Base-by-base conservation (phyloP, 2,113 vertebrate species). In the Entelurus aequoreus region DNA sequence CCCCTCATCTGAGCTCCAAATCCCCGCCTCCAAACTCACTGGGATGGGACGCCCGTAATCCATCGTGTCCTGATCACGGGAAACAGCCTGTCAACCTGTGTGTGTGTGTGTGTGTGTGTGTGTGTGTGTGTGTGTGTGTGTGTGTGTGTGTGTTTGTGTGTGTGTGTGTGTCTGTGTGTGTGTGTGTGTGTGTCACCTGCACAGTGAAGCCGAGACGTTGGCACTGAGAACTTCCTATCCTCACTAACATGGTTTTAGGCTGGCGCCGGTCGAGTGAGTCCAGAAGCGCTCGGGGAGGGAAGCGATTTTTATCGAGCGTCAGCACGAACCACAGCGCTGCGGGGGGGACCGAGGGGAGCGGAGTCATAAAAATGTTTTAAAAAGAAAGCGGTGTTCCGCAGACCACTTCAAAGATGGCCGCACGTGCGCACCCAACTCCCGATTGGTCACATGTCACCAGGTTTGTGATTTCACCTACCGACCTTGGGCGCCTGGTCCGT, bases 21-120 rank as follows among this genome's bases (percentile, higher is more conserved):
- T 77, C 52, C 89, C 86, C 0, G 88, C 92, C 65, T 94, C 92
- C 0, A 95, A 59, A 2, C 82, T 88, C 59, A 96, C 95, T 0
- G 83, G 65, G 42, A 99, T 90, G 0, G 97, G 94, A 60, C 92
- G 95, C 58, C 94, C 88, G 0, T 93, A 97, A 80, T 99, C 95
- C 0, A 92, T 87, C 0, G 94, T 96, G 63, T 98, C 95, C 96
- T 98, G 80, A 48, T 50, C 6, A 60, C 38, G 28, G 2, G 47
- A 14, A 1, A 4, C 35, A 8, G 13, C 28, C 6, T 2, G 36
- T 56, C 36, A 16, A 44, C 2, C 2, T 14, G 8, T 14, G 12
- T 10, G 4, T 51, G 38, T 0, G 36, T 36, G 44, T 5, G 11
- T 19, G 5, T 35, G 5, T 54, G 19, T 19, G 49, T 11, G 21